Evolutionary conservation across 2,888 invertebrate genomes (phyloP).

Genomic region (Timema podura): DNA sequence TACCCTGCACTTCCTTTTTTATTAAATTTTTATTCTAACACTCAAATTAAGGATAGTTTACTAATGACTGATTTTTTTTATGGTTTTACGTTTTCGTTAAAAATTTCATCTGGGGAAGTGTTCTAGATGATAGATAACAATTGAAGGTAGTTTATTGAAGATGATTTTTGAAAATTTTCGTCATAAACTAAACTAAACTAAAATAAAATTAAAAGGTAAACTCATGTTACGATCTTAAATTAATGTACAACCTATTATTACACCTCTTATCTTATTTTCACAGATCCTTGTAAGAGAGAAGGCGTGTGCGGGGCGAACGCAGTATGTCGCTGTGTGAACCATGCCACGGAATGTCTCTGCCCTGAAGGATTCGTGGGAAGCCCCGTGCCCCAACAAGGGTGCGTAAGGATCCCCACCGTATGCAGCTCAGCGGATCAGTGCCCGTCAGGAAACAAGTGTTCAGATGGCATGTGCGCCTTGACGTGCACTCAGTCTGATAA

Average conservation of each 20-base stretch:
- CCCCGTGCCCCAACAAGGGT: slow-evolving; percentile 83
- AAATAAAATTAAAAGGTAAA: neutral
- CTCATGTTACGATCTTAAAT: slow-evolving; percentile 9
- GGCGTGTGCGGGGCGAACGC: slow-evolving; percentile 82
- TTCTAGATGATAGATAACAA: no score
- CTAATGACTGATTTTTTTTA: no score
- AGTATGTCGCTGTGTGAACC: slow-evolving; percentile 69
- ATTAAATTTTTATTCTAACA: no score
- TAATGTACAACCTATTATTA: slow-evolving; percentile 11
- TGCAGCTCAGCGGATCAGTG: slow-evolving; percentile 67
- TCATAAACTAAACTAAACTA: no score
- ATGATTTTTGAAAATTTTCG: neutral
- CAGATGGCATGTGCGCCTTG: slow-evolving; percentile 70
- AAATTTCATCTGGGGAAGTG: no score
- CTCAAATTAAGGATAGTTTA: no score
- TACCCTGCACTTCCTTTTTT: no score
- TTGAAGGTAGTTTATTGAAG: neutral
- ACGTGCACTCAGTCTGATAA: slow-evolving; percentile 67
- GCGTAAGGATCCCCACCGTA: slow-evolving; percentile 71
- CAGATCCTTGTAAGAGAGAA: slow-evolving; percentile 73
- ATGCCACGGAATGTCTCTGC: slow-evolving; percentile 73
- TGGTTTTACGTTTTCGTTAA: no score
- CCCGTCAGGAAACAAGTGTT: slow-evolving; percentile 71
- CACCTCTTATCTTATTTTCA: slow-evolving; percentile 11
- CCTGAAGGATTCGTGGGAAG: slow-evolving; percentile 82